Percentiles rank a stretch among this genome's conserved stretches.
Evolutionary conservation across 2,797 vertebrate genomes (phyloP).

Genomic region (Varecia variegata): DNA sequence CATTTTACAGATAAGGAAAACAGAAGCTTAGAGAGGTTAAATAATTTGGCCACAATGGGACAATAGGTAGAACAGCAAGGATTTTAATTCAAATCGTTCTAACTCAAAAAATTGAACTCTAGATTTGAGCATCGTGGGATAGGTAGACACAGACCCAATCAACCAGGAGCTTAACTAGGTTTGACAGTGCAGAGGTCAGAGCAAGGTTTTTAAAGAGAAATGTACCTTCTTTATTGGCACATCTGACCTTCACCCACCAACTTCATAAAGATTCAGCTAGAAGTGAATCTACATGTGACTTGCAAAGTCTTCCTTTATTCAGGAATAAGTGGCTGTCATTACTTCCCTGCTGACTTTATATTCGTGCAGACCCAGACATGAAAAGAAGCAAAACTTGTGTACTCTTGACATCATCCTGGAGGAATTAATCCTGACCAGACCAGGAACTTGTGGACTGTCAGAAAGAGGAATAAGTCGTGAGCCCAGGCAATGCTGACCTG

Average conservation of each 20-base stretch:
- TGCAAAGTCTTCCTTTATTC: neutral
- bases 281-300: neutral
- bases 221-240: neutral
- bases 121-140: neutral
- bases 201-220: neutral
- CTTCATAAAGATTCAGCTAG: neutral
- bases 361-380: neutral
- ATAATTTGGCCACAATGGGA: neutral
- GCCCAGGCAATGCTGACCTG: neutral
- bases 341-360: neutral
- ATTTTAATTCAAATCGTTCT: neutral
- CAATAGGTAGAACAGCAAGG: neutral
- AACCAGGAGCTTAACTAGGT: neutral
- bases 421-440: neutral
- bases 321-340: neutral
- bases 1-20: constrained; percentile 37
- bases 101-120: neutral
- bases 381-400: neutral
- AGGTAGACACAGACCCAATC: neutral
- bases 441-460: neutral
- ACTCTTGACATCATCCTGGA: neutral
- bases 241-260: neutral
- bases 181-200: neutral
- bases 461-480: neutral
- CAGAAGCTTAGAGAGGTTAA: neutral